Evolutionary conservation across 2,113 vertebrate species (phyloP), one percentile per base, ranked within the genome.

Genomic region (Megalops atlanticus): DNA sequence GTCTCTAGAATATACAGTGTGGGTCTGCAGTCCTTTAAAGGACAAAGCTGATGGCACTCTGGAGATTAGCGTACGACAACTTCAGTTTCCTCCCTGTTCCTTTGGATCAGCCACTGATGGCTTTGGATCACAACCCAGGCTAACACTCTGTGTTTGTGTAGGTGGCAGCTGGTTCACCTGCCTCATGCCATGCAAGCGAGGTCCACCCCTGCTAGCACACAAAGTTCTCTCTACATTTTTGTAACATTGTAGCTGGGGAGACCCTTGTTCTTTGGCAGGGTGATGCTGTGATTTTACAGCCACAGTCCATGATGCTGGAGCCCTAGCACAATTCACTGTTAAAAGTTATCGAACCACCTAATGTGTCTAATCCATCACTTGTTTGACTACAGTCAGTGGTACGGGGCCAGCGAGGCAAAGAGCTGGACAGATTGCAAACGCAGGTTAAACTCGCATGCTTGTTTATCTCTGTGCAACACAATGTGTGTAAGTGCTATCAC

Each of bases 361-460:
- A 81, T 77, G 74, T 80, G 76, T 83, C 81, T 70, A 43, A 74
- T 85, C 80, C 74, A 82, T 82, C 85, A 83, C 80, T 88, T 81
- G 81, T 64, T 81, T 88, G 86, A 87, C 85, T 89, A 47, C 71
- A 39, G 58, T 54, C 24, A 8, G 72, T 87, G 86, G 77, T 82
- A 85, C 31, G 64, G 58, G 78, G 80, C 75, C 12, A 81, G 77
- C 81, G 70, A 83, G 80, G 84, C 70, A 75, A 31, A 0, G 72
- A 71, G 49, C n/a, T 31, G 74, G 82, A 75, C 45, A 71, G 49
- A 77, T 82, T 80, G 84, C 87, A 78, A 85, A 82, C 83, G 85
- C 85, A 31, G 77, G 70, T 8, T 7, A 45, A 33, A 24, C 33
- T 38, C 21, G 10, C 69, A 47, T 38, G 18, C 52, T 58, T 58